Percentiles rank a stretch among this genome's conserved stretches.
phyloP scores from a whole-genome alignment of 1,140 invertebrate genomes.

The Pinna nobilis region DNA sequence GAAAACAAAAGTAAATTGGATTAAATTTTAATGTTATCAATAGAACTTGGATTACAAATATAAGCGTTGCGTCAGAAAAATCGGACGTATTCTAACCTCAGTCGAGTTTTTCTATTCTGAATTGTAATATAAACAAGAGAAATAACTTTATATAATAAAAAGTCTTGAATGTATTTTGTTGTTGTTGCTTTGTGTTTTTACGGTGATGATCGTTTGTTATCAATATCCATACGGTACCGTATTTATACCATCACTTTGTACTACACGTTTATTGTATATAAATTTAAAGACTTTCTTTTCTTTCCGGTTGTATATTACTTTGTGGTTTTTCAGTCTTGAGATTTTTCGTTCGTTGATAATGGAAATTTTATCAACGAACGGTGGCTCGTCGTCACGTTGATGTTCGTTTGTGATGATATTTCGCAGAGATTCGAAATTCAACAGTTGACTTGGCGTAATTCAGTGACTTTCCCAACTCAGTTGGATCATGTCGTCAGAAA shows the following conservation, averaged over 20 bases:
- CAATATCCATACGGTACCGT: conserved; percentile 32
- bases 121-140: not conserved
- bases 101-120: no score
- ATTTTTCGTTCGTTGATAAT: conserved; percentile 23
- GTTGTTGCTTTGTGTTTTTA: not conserved
- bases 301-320: not conserved
- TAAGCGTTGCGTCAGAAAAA: not conserved
- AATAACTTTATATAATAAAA: not conserved
- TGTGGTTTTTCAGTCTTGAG: conserved; percentile 14
- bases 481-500: conserved; percentile 26
- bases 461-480: conserved; percentile 1
- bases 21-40: conserved; percentile 8
- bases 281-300: conserved; percentile 30
- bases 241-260: not conserved
- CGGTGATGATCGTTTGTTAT: not conserved
- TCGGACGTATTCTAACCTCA: not conserved
- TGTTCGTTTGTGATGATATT: conserved; percentile 42
- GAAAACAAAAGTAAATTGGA: not conserved
- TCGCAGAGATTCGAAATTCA: conserved; percentile 27
- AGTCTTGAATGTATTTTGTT: not conserved
- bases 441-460: not conserved
- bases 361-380: conserved; percentile 38
- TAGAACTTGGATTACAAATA: not conserved
- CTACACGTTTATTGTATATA: conserved; percentile 21
- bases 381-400: conserved; percentile 19